Conservation (phyloP, 2,797 vertebrate species). For the Cichlasoma orientale region DNA sequence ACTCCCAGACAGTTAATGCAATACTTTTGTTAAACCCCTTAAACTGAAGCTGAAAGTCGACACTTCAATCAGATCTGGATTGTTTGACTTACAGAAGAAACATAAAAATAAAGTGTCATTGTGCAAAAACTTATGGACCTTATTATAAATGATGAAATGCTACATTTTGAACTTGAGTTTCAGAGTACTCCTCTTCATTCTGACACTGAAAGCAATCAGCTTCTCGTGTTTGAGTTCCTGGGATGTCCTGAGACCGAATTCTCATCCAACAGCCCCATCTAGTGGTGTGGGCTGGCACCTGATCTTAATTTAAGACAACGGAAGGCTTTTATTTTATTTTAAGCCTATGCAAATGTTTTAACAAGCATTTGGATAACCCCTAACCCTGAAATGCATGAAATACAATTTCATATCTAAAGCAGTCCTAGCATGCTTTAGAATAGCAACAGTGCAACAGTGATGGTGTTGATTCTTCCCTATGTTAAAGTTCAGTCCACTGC, state of each 20-base stretch:
- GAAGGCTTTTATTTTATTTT: too few species aligned
- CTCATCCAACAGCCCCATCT: conserved; percentile 47
- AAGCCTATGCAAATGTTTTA: too few species aligned
- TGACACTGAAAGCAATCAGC: not conserved
- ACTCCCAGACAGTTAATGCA: too few species aligned
- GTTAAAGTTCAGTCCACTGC: not conserved
- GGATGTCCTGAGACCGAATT: not conserved
- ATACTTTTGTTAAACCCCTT: too few species aligned
- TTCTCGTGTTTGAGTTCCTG: conserved; percentile 12
- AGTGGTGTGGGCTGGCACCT: conserved; percentile 29
- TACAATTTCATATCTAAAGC: not conserved
- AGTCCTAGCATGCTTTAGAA: not conserved
- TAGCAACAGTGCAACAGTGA: not conserved
- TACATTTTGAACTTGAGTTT: not conserved
- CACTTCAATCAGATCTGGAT: too few species aligned
- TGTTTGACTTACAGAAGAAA: not conserved
- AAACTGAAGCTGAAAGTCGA: too few species aligned
- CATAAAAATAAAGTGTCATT: too few species aligned
- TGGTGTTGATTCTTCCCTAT: not conserved
- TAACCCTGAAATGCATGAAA: not conserved
- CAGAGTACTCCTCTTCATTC: conserved; percentile 10
- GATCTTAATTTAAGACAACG: not conserved
- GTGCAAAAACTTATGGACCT: not conserved
- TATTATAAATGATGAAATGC: not conserved
- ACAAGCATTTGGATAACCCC: not conserved